A percentile compares a stretch with the other conserved stretches of the same genome.
Evolutionary conservation across 1,140 invertebrate species (phyloP).

Genomic region (Zeugodacus cucurbitae): DNA sequence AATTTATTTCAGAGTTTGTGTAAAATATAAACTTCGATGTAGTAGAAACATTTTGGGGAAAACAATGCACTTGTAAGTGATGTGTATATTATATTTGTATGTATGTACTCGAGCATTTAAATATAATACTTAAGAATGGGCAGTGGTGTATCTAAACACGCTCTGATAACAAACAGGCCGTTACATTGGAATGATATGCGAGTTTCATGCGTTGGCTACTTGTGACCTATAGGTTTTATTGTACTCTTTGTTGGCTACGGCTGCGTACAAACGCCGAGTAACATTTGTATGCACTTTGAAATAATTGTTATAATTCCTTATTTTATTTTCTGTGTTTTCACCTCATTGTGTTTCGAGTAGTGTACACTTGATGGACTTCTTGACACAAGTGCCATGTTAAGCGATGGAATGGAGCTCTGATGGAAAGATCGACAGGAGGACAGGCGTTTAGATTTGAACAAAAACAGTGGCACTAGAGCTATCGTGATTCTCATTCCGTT

Average conservation of each 20-base stretch:
- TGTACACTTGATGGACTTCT: neutral
- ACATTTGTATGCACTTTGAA: neutral
- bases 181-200: constrained; percentile 4
- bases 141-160: neutral
- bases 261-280: neutral
- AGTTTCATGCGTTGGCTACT: neutral
- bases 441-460: neutral
- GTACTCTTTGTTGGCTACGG: neutral
- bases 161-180: neutral
- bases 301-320: neutral
- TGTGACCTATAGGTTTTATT: neutral
- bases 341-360: neutral
- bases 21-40: too few relatives aligned
- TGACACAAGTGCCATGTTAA: constrained; percentile 11
- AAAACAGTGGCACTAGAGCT: neutral
- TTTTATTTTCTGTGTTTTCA: neutral
- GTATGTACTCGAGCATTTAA: neutral
- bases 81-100: neutral
- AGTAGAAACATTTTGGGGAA: neutral
- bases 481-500: neutral
- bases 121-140: neutral
- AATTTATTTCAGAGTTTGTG: too few relatives aligned
- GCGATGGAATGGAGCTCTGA: neutral
- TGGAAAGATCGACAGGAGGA: neutral
- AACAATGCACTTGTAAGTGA: neutral